A percentile compares a stretch with the other conserved stretches of the same genome.
phyloP scores from a whole-genome alignment of 2,888 invertebrate genomes.

The Synergus gifuensis region DNA sequence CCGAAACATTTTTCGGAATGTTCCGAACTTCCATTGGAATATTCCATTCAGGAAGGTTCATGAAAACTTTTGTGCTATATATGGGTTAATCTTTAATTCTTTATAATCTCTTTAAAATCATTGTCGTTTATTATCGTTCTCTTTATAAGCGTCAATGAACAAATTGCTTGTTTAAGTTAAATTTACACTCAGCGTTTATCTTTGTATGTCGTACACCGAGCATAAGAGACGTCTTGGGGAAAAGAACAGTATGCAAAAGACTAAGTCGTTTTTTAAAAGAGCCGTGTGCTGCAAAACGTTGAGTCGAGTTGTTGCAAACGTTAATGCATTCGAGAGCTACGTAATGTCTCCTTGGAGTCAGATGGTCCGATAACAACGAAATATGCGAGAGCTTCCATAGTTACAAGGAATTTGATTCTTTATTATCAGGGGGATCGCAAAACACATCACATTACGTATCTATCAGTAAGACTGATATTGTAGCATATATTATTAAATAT shows the following conservation, averaged over 20 bases:
- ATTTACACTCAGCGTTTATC: background rate
- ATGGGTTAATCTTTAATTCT: background rate
- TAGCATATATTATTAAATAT: background rate
- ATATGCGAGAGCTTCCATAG: constrained; percentile 7
- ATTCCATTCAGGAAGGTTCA: too few relatives aligned
- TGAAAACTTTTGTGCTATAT: too few relatives aligned
- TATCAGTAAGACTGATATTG: background rate
- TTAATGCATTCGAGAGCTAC: background rate
- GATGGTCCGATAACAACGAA: constrained; percentile 13
- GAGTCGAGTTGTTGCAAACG: background rate
- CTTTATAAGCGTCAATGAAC: background rate
- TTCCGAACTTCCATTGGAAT: too few relatives aligned
- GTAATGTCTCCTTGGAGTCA: constrained; percentile 2
- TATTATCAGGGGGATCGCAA: constrained; percentile 14
- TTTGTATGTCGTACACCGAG: background rate
- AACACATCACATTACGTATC: background rate
- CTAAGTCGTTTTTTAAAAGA: background rate
- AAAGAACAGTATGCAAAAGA: background rate
- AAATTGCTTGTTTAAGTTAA: background rate
- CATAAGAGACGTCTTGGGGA: background rate
- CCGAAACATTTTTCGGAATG: too few relatives aligned
- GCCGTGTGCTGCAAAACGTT: background rate
- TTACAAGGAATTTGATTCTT: constrained; percentile 22
- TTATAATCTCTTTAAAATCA: background rate
- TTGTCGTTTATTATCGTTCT: background rate